These are phyloP conservation scores for Gnatocerus cornutus DNA, from an alignment of 2,888 invertebrate genomes.

Conservation along the genomic window DNA sequence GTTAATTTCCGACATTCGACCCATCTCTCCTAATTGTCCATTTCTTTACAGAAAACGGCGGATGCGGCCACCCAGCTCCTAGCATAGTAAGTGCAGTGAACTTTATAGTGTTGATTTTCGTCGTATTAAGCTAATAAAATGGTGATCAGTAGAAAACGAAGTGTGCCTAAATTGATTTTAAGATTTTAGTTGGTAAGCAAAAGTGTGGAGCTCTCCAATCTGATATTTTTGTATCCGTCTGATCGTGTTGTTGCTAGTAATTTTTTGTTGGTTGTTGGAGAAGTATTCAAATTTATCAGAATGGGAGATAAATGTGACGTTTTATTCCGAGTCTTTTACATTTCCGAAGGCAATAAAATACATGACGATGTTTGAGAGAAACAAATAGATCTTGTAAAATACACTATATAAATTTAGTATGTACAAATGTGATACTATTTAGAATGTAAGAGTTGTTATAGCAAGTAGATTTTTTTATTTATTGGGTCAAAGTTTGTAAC, in stretches of 20 bases:
- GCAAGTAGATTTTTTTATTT: constrained; percentile 39
- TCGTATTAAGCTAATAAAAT: constrained; percentile 43
- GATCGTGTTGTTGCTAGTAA: constrained; percentile 1
- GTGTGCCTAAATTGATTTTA: constrained; percentile 46
- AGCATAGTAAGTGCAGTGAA: constrained; percentile 12
- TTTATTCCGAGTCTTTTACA: background rate
- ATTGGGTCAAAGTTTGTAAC: constrained; percentile 26
- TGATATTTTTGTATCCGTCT: constrained; percentile 8
- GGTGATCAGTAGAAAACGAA: constrained; percentile 35
- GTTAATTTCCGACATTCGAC: no score
- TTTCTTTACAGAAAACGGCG: constrained; percentile 31
- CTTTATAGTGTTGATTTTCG: constrained; percentile 15
- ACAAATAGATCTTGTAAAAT: constrained; percentile 28
- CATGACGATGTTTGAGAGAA: constrained; percentile 8
- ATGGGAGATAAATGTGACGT: background rate
- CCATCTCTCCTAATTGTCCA: background rate
- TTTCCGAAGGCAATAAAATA: constrained; percentile 34
- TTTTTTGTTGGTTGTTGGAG: background rate
- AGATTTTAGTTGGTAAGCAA: constrained; percentile 7
- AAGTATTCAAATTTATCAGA: constrained; percentile 12
- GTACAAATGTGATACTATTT: constrained; percentile 48
- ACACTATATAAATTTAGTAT: constrained; percentile 42
- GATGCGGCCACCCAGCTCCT: constrained; percentile 8
- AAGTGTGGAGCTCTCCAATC: constrained; percentile 1
- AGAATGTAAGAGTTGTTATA: constrained; percentile 38